Evolutionary conservation across 2,797 vertebrate genomes (phyloP).

Genomic region (Tenualosa ilisha): DNA sequence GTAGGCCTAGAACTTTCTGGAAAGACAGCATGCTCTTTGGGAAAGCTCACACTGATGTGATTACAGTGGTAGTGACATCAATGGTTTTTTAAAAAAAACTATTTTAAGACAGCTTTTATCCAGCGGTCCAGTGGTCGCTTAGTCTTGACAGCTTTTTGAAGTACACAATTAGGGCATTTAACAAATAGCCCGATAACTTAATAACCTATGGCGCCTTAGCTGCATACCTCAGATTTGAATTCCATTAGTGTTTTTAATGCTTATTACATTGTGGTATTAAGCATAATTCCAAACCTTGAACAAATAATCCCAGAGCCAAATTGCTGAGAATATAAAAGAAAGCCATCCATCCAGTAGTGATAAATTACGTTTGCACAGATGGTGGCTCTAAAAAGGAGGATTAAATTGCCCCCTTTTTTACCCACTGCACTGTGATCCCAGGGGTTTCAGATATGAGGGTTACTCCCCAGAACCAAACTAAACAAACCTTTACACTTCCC

Average conservation of each 20-base stretch:
- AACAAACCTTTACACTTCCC: constrained; percentile 46
- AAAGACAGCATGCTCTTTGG: neutral
- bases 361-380: constrained; percentile 48
- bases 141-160: constrained; percentile 25
- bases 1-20: neutral
- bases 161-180: constrained; percentile 14
- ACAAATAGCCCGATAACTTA: constrained; percentile 32
- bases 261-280: constrained; percentile 43
- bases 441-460: constrained; percentile 38
- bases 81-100: neutral
- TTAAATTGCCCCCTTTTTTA: constrained; percentile 28
- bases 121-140: neutral
- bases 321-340: constrained; percentile 35
- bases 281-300: constrained; percentile 41
- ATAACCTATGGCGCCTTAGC: constrained; percentile 36
- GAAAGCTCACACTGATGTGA: neutral
- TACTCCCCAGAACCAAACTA: constrained; percentile 47
- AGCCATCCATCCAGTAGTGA: constrained; percentile 33
- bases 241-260: constrained; percentile 42
- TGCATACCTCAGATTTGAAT: constrained; percentile 10
- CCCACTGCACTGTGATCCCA: constrained; percentile 20
- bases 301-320: constrained; percentile 43
- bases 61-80: constrained; percentile 4
- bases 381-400: constrained; percentile 31
- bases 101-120: constrained; percentile 14